Conservation (phyloP, 2,113 vertebrate species). For the Ceyx melanurus region DNA sequence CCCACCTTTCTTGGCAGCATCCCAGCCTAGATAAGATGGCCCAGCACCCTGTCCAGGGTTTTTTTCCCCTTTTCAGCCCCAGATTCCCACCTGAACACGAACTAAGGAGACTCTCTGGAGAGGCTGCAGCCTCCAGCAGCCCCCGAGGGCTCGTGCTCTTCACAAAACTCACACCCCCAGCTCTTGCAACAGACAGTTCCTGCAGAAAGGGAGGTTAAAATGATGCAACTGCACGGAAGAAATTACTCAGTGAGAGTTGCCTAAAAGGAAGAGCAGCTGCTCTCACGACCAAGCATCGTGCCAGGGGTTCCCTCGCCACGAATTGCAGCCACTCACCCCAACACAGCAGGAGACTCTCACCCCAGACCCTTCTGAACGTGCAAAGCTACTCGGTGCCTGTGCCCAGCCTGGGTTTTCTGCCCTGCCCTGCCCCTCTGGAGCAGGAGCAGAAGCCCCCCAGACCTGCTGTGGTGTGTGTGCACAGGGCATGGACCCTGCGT, state of each 20-base stretch:
- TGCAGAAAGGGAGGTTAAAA: background rate
- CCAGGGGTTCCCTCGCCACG: background rate
- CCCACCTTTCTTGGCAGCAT: background rate
- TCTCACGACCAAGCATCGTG: background rate
- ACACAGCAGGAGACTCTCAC: background rate
- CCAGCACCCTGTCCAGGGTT: background rate
- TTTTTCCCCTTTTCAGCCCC: background rate
- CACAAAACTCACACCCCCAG: background rate
- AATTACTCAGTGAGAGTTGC: background rate
- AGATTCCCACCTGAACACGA: background rate
- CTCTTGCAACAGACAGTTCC: background rate
- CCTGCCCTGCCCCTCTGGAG: background rate
- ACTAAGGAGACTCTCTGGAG: background rate
- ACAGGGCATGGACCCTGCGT: too few species aligned
- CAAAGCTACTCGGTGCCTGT: background rate
- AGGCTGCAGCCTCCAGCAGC: background rate
- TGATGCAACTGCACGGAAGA: background rate
- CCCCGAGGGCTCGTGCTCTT: background rate
- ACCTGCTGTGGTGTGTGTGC: background rate
- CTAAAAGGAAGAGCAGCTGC: background rate
- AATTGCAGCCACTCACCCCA: too few species aligned
- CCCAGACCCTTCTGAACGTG: background rate
- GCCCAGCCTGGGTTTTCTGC: fast-evolving
- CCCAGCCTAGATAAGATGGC: background rate
- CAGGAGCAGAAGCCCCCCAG: background rate